Base-by-base conservation (phyloP, 1,140 invertebrate species). In the Neodiprion fabricii region DNA sequence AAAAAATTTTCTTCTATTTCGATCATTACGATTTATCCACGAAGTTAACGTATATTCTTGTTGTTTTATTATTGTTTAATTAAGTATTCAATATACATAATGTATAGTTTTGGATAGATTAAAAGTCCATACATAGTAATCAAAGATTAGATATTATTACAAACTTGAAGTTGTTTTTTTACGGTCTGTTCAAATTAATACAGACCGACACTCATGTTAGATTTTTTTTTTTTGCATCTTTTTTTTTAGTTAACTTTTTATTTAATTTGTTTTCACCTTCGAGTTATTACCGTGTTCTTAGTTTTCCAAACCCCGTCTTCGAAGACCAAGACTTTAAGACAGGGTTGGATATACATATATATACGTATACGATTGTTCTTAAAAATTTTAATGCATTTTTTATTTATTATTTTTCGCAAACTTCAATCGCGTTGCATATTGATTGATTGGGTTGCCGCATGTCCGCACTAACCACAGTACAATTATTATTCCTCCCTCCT, bases 381-480 rank as follows among this genome's bases (percentile, higher is more conserved):
- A 21, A 53, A 53, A 53, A 53, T 53, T 10, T 2, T 53, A 14
- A 53, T 53, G n/a, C 17, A 21, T 21, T 21, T 21, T 21, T 21
- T 21, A 21, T 21, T 21, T 21, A 21, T 21, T 21, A 21, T 21
- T 21, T 21, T 21, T 21, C 17, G 17, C 17, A 21, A 21, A 21
- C 17, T 21, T 21, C 17, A 53, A 11, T 53, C 50, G 50, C n/a
- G 1, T 53, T 53, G 50, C n/a, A 53, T 53, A 14, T 53, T 11
- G 10, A 53, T 53, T 53, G 50, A 53, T 86, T 82, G 80, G 83
- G 79, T 86, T 84, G 79, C 79, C 81, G 87, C 87, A 87, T 87
- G 85, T 80, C 81, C 83, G 80, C 79, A 85, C 85, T 87, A 83
- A 87, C 82, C 83, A 72, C 75, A 81, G 81, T 81, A 65, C 14